Evolutionary conservation across 2,888 invertebrate species (phyloP).

Genomic region (Amblyteles armatorius): DNA sequence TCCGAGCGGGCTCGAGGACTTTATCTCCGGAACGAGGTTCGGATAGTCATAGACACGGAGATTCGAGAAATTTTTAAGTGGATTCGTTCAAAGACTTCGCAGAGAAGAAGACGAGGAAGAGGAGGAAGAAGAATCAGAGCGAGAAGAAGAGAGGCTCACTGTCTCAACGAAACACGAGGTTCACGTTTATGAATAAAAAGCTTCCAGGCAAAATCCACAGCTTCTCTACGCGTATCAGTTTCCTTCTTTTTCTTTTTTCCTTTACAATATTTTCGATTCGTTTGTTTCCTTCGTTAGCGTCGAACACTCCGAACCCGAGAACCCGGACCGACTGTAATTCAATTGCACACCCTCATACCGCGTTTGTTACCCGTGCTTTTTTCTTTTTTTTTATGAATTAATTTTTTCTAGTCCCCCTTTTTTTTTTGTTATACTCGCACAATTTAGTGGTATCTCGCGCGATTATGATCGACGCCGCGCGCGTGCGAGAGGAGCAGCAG

Average conservation of each 20-base stretch:
- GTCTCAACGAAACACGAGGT: constrained; percentile 14
- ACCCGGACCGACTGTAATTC: background rate
- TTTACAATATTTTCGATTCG: background rate
- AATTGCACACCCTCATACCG: background rate
- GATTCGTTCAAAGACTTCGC: background rate
- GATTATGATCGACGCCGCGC: background rate
- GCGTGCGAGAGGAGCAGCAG: background rate
- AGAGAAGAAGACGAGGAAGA: background rate
- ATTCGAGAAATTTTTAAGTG: background rate
- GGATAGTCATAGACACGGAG: background rate
- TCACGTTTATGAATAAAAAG: constrained; percentile 2
- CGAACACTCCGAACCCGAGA: background rate
- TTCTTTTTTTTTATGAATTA: background rate
- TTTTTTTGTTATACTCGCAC: background rate
- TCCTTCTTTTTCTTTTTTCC: background rate
- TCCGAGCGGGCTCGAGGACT: background rate
- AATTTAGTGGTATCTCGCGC: background rate
- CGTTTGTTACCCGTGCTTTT: background rate
- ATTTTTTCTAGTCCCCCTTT: background rate
- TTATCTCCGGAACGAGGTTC: background rate
- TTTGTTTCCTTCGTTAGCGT: background rate
- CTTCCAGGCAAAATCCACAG: background rate
- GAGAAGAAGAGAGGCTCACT: constrained; percentile 13
- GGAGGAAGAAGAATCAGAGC: background rate
- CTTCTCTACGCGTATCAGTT: background rate